Percentiles rank a stretch among this genome's conserved stretches.
Conservation (phyloP, 37 sponge, comb jelly and placozoan species). For the Sycon ciliatum region DNA sequence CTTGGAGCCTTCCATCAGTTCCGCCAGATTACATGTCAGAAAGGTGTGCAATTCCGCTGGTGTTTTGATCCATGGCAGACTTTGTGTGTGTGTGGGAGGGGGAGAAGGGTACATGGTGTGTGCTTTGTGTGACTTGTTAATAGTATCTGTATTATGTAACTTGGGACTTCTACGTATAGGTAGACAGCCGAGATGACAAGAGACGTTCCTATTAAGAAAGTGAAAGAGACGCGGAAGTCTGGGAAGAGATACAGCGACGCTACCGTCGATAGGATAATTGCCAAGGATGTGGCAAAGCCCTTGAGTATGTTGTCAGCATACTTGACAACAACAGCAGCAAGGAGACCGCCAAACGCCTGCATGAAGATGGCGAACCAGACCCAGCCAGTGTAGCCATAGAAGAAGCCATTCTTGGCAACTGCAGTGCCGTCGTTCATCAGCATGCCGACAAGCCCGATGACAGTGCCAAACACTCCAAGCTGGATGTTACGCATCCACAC, state of each 20-base stretch:
- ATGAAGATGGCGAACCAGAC: slow-evolving; percentile 63
- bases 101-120: too few relatives aligned
- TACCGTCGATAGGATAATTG: slow-evolving; percentile 78
- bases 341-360: slow-evolving; percentile 90
- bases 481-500: slow-evolving; percentile 93
- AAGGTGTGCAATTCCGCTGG: too few relatives aligned
- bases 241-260: slow-evolving; percentile 72
- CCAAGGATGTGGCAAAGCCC: slow-evolving; percentile 90
- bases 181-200: slow-evolving; percentile 68
- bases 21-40: too few relatives aligned
- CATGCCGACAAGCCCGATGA: slow-evolving; percentile 66
- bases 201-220: slow-evolving; percentile 57
- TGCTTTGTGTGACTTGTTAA: too few relatives aligned
- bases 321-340: slow-evolving; percentile 82
- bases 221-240: slow-evolving; percentile 44
- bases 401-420: slow-evolving; percentile 61
- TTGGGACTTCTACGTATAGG: too few relatives aligned
- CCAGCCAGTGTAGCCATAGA: slow-evolving; percentile 64
- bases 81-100: too few relatives aligned
- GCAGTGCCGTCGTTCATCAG: slow-evolving; percentile 48
- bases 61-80: too few relatives aligned
- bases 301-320: slow-evolving; percentile 97
- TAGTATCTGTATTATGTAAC: too few relatives aligned
- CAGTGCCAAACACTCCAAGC: slow-evolving; percentile 66
- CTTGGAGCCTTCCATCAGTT: too few relatives aligned